Percentiles rank a stretch among this genome's conserved stretches.
Evolutionary conservation across 2,113 vertebrate genomes (phyloP).

Genomic region (Platysternon megacephalum): DNA sequence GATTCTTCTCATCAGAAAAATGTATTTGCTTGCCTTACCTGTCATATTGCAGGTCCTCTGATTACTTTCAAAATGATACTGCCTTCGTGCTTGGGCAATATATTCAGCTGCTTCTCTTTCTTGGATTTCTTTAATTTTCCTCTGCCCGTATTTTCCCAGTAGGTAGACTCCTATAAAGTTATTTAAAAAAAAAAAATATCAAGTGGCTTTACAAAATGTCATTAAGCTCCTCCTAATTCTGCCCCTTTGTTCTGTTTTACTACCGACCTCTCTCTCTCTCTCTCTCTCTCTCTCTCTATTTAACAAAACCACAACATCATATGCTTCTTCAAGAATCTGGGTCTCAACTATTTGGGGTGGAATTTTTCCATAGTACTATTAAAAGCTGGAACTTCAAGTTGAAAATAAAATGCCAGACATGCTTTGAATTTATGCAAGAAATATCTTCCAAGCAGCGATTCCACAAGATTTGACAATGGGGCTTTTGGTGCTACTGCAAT

Average conservation of each 20-base stretch:
- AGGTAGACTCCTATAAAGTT: conserved; percentile 91
- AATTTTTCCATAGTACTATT: not conserved
- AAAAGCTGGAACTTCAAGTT: conserved; percentile 2
- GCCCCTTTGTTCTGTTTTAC: not conserved
- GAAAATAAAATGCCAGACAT: not conserved
- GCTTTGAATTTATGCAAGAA: not conserved
- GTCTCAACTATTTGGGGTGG: not conserved
- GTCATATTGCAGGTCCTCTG: conserved; percentile 99
- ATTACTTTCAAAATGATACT: conserved; percentile 98
- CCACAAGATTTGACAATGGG: not conserved
- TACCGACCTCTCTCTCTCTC: not conserved
- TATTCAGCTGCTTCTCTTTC: conserved; percentile 94
- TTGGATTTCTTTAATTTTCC: conserved; percentile 92
- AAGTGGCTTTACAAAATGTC: not conserved
- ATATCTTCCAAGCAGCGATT: not conserved
- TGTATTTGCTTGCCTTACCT: conserved; percentile 77
- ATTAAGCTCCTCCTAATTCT: not conserved
- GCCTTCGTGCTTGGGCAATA: conserved; percentile 91
- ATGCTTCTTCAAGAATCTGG: not conserved
- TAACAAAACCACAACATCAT: not conserved
- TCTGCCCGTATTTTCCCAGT: conserved; percentile 94
- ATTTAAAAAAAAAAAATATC: too few species aligned
- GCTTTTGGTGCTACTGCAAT: not conserved
- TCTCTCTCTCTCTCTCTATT: not conserved
- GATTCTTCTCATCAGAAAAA: not conserved